phyloP scores from a whole-genome alignment of 2,113 vertebrate genomes.

The Solea solea region DNA sequence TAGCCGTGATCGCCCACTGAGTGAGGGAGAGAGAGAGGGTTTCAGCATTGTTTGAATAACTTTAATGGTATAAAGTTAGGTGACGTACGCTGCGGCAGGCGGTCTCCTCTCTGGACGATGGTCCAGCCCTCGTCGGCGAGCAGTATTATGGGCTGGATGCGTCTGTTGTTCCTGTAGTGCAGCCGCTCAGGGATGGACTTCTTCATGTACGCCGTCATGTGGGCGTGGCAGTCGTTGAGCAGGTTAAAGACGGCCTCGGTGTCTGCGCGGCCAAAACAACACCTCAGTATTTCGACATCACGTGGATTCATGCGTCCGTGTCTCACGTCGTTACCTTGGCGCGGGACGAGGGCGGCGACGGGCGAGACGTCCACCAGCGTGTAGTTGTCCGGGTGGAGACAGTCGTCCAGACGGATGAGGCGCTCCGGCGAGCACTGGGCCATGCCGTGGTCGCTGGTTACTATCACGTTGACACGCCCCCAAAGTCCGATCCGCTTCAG shows the following conservation, averaged over 20 bases:
- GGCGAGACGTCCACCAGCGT: constrained; percentile 85
- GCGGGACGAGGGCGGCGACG: constrained; percentile 88
- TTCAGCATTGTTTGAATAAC: background rate
- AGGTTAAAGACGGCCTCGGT: constrained; percentile 27
- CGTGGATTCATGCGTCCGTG: too few relatives aligned
- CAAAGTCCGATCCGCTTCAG: constrained; percentile 85
- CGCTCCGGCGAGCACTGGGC: constrained; percentile 86
- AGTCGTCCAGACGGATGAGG: constrained; percentile 86
- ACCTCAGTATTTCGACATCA: background rate
- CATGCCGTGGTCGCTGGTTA: constrained; percentile 99
- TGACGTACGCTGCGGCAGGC: constrained; percentile 79
- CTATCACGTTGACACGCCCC: constrained; percentile 88
- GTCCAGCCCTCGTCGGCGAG: constrained; percentile 97
- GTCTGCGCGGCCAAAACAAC: constrained; percentile 36
- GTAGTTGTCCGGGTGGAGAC: constrained; percentile 83
- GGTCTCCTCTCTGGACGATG: constrained; percentile 81
- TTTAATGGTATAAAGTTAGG: background rate
- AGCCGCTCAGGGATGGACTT: constrained; percentile 87
- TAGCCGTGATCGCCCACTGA: constrained; percentile 97
- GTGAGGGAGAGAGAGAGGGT: constrained; percentile 2
- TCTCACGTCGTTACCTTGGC: constrained; percentile 67
- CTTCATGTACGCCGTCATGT: constrained; percentile 91
- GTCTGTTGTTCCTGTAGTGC: constrained; percentile 87
- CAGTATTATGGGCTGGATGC: constrained; percentile 90
- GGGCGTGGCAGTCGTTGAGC: constrained; percentile 80